Evolutionary conservation across 2,888 invertebrate genomes (phyloP).

Genomic region (Dynastes grantii): DNA sequence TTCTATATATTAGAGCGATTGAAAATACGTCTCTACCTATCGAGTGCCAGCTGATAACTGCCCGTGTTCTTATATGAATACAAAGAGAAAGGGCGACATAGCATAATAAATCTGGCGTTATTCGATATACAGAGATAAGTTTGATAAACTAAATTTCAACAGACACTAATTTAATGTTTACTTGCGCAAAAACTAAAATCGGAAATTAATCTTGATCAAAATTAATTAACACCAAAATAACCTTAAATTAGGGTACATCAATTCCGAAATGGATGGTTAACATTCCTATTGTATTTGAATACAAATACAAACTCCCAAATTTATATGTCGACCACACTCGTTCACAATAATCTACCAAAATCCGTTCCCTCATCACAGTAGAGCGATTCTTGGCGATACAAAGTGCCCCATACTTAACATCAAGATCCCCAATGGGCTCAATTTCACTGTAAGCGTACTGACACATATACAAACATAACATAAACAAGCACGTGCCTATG

Average conservation of each 20-base stretch:
- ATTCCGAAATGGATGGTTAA: background rate
- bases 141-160: no score
- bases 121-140: no score
- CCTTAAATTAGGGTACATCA: background rate
- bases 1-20: no score
- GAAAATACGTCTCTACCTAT: no score
- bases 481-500: background rate
- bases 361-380: slow-evolving; percentile 30
- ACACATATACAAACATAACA: background rate
- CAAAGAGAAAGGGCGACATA: no score
- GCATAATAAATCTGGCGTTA: no score
- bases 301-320: background rate
- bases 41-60: no score
- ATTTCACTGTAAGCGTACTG: slow-evolving; percentile 20
- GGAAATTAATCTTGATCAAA: background rate
- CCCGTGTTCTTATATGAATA: no score
- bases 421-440: slow-evolving; percentile 13
- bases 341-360: slow-evolving; percentile 17
- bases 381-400: background rate
- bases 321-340: slow-evolving; percentile 20
- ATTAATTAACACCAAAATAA: background rate
- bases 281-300: slow-evolving; percentile 2
- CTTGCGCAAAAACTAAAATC: no score
- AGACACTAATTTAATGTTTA: no score
- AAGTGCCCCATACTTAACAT: background rate